Percentiles rank a stretch among this genome's conserved stretches.
Conservation (phyloP, 2,797 vertebrate species). For the Urocyon cinereoargenteus region DNA sequence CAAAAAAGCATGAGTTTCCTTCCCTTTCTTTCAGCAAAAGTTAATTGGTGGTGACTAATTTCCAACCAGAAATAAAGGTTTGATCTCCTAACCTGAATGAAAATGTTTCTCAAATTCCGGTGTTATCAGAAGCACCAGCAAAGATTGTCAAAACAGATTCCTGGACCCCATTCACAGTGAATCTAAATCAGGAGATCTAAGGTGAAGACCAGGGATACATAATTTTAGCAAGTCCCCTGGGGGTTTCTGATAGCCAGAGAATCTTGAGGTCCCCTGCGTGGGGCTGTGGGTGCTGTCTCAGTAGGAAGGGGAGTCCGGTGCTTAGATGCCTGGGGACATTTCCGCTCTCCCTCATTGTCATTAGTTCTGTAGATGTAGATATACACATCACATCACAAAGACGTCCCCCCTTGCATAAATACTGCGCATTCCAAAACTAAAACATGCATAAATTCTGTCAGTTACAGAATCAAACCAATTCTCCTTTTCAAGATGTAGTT, state of each 20-base stretch:
- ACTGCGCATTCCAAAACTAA: slow-evolving; percentile 44
- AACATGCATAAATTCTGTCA: slow-evolving; percentile 36
- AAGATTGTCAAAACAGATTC: neutral
- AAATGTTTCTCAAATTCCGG: neutral
- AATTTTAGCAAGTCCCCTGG: neutral
- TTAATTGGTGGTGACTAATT: neutral
- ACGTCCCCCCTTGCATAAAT: slow-evolving; percentile 61
- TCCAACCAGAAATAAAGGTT: neutral
- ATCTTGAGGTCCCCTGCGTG: neutral
- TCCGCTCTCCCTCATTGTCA: neutral
- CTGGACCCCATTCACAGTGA: neutral
- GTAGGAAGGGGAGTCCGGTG: no score
- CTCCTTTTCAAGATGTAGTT: slow-evolving; percentile 64
- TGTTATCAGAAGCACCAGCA: neutral
- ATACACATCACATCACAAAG: neutral
- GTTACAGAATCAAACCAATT: slow-evolving; percentile 80
- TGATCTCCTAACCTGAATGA: neutral
- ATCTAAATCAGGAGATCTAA: neutral
- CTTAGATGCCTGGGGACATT: neutral
- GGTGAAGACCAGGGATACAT: neutral
- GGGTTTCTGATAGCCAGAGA: neutral
- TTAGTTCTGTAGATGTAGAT: neutral
- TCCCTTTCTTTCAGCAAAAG: neutral
- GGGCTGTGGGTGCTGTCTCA: neutral
- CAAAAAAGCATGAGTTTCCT: neutral